These are phyloP conservation scores for Cydia splendana DNA, from an alignment of 1,140 invertebrate genomes.

Conservation along the genomic window DNA sequence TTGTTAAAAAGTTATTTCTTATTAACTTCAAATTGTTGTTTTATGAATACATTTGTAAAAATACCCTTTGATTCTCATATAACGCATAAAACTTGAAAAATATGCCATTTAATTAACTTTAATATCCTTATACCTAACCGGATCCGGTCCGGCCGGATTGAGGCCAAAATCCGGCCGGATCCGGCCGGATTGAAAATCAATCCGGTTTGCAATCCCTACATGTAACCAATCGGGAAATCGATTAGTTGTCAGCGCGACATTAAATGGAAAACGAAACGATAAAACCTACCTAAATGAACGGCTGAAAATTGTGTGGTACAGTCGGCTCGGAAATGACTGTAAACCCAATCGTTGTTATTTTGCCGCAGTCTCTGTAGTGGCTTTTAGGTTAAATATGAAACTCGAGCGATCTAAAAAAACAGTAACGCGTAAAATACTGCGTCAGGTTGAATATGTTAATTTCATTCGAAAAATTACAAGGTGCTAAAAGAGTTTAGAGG, in stretches of 20 bases:
- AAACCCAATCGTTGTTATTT: neutral
- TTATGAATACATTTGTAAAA: too few relatives aligned
- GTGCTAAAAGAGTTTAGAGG: neutral
- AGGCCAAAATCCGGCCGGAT: too few relatives aligned
- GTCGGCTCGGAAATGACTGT: neutral
- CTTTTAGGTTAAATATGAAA: neutral
- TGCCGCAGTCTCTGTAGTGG: neutral
- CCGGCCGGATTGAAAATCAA: too few relatives aligned
- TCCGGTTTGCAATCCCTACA: too few relatives aligned
- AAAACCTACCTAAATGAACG: neutral
- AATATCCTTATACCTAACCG: too few relatives aligned
- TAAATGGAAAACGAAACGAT: neutral
- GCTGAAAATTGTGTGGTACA: neutral
- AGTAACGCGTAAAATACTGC: neutral
- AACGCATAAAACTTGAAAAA: too few relatives aligned
- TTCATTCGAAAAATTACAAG: neutral
- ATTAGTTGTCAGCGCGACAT: constrained; percentile 5
- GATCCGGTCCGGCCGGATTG: too few relatives aligned
- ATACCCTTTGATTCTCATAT: too few relatives aligned
- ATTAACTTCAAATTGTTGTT: too few relatives aligned
- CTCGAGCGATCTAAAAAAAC: neutral
- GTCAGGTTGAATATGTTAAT: neutral
- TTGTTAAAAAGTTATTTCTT: too few relatives aligned
- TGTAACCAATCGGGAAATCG: constrained; percentile 1
- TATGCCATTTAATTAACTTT: too few relatives aligned